Percentiles rank a stretch among this genome's conserved stretches.
These are phyloP conservation scores for Heliconius charithonia DNA, from an alignment of 2,888 invertebrate genomes.

Conservation along the genomic window DNA sequence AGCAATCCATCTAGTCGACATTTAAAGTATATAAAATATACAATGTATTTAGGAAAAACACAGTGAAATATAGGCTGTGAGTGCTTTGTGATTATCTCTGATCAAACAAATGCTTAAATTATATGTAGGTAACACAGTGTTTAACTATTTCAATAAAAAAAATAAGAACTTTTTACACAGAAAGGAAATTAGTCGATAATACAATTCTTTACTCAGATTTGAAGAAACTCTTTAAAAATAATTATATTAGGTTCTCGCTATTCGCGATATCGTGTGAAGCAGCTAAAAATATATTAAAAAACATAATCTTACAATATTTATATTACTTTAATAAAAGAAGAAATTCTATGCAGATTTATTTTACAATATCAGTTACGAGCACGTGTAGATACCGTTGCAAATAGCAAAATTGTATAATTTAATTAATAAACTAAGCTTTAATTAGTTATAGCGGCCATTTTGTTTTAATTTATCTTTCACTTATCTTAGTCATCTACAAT, in stretches of 20 bases:
- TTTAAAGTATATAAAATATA: slow-evolving; percentile 17
- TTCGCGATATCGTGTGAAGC: no score
- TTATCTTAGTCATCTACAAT: not conserved
- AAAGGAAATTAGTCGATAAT: not conserved
- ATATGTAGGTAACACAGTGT: no score
- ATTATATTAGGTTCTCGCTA: no score
- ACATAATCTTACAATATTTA: no score
- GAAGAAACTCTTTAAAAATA: no score
- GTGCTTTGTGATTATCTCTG: not conserved
- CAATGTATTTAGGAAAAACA: not conserved
- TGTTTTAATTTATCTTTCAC: not conserved
- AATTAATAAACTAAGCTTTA: slow-evolving; percentile 1
- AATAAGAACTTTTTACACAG: no score
- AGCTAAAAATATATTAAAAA: no score
- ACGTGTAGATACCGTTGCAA: slow-evolving; percentile 2
- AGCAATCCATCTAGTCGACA: slow-evolving; percentile 13
- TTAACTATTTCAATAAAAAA: no score
- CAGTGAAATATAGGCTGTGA: not conserved
- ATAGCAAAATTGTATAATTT: not conserved
- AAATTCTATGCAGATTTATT: not conserved
- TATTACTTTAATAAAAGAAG: not conserved
- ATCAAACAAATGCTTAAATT: no score
- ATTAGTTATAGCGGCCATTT: slow-evolving; percentile 9
- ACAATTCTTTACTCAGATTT: not conserved
- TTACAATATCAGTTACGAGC: not conserved